Conservation (phyloP, 2,797 vertebrate species). For the Eulemur albifrons region DNA sequence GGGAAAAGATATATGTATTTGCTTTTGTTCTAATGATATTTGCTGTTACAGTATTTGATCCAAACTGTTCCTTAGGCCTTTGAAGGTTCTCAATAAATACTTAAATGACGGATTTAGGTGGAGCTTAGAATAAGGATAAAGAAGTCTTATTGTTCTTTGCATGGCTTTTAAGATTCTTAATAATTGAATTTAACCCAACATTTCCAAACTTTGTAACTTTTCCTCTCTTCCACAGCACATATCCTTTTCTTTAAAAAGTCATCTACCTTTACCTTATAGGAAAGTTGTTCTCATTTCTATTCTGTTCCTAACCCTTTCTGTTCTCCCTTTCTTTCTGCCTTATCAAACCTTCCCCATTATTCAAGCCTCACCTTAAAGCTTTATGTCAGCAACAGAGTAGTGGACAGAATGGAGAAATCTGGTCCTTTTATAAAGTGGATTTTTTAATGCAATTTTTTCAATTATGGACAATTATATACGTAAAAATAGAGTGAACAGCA, state of each 20-base stretch:
- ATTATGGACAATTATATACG: background rate
- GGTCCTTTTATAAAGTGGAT: background rate
- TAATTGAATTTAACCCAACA: background rate
- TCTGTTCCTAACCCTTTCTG: background rate
- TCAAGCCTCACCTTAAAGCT: background rate
- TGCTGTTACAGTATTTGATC: background rate
- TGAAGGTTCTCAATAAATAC: background rate
- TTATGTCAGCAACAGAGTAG: background rate
- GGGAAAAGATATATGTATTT: background rate
- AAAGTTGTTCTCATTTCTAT: background rate
- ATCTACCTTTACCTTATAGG: background rate
- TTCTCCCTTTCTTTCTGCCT: background rate
- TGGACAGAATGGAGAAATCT: background rate
- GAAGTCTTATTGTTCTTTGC: background rate
- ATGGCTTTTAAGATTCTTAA: background rate
- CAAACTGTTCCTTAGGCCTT: background rate
- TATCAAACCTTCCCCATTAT: background rate
- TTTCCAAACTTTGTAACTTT: background rate
- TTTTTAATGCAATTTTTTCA: background rate
- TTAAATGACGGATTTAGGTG: background rate
- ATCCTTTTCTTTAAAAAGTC: background rate
- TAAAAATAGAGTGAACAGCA: background rate
- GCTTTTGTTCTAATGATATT: slow-evolving; percentile 41
- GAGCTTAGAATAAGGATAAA: background rate
- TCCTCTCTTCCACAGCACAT: background rate